These are phyloP conservation scores for Gadopsis bispinosus DNA, from an alignment of 2,797 vertebrate species.

Conservation along the genomic window DNA sequence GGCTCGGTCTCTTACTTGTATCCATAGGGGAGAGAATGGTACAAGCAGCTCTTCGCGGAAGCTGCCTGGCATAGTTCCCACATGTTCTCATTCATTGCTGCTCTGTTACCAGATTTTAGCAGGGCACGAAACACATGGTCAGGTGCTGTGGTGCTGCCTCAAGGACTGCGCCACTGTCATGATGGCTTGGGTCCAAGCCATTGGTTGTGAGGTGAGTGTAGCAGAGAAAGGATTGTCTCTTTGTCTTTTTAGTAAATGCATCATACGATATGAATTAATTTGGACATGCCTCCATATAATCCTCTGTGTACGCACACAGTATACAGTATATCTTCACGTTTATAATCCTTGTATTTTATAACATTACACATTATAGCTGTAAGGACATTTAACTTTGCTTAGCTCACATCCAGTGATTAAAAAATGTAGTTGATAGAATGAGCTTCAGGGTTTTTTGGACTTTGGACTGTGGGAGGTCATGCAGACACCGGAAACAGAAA, in stretches of 20 bases:
- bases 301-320: background rate
- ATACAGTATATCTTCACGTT: too few species aligned
- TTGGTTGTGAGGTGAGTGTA: slow-evolving; percentile 29
- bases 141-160: slow-evolving; percentile 56
- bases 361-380: slow-evolving; percentile 34
- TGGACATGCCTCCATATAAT: background rate
- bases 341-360: background rate
- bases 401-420: slow-evolving; percentile 15
- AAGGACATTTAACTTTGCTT: slow-evolving; percentile 24
- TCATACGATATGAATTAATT: background rate
- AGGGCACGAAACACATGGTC: slow-evolving; percentile 63
- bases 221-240: background rate
- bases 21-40: slow-evolving; percentile 46
- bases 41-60: slow-evolving; percentile 47
- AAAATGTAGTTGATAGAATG: background rate
- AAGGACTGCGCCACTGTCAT: slow-evolving; percentile 47
- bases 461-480: too few species aligned
- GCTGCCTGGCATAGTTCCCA: slow-evolving; percentile 58
- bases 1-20: slow-evolving; percentile 28
- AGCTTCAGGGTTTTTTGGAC: background rate
- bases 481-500: background rate
- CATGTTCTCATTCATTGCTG: slow-evolving; percentile 48
- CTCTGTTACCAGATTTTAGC: slow-evolving; percentile 59
- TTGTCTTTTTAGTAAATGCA: background rate
- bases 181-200: slow-evolving; percentile 52